Conservation (phyloP, 2,797 vertebrate species). For the Sciaenops ocellatus region DNA sequence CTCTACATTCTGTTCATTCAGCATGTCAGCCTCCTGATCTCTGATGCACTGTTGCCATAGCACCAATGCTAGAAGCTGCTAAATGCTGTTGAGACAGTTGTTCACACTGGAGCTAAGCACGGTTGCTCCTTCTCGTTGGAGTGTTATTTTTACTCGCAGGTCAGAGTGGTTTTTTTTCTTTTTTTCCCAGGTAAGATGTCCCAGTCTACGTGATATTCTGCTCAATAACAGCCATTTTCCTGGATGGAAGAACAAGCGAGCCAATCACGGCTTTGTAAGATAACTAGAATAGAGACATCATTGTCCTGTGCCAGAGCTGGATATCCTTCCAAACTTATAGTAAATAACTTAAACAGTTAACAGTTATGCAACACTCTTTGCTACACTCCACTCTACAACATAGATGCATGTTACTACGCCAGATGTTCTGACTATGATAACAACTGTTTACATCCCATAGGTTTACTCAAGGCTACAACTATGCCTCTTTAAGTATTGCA, state of each 20-base stretch:
- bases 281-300: neutral
- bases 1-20: slow-evolving; percentile 2
- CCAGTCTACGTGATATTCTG: neutral
- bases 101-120: slow-evolving; percentile 19
- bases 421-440: neutral
- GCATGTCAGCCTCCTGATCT: neutral
- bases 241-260: neutral
- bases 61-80: slow-evolving; percentile 19
- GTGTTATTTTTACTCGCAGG: slow-evolving; percentile 15
- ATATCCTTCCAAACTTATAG: neutral
- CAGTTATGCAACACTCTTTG: neutral
- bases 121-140: neutral
- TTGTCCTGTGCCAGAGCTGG: neutral
- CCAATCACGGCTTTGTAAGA: neutral
- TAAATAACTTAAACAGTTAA: too few species aligned
- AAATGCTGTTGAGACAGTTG: slow-evolving; percentile 19
- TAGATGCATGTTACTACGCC: neutral
- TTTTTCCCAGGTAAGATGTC: neutral
- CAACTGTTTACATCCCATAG: neutral
- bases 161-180: neutral
- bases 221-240: neutral
- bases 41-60: slow-evolving; percentile 45
- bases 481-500: neutral
- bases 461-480: neutral
- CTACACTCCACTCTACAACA: neutral